Evolutionary conservation across 2,888 invertebrate genomes (phyloP).

Genomic region (Drosophila mimica): DNA sequence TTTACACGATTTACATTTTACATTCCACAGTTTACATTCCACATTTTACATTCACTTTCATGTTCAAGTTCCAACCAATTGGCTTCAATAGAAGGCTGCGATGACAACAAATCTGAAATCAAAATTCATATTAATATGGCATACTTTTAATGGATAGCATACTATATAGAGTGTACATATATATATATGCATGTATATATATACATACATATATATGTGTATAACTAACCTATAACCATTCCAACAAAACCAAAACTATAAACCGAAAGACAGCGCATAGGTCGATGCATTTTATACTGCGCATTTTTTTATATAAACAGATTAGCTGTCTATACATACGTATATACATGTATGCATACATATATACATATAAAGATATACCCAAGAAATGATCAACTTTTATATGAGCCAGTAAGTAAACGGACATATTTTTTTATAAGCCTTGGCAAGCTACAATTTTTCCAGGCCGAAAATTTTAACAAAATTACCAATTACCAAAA

Average conservation of each 20-base stretch:
- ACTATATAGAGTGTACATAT: constrained; percentile 19
- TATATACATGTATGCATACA: constrained; percentile 17
- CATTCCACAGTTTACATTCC: constrained; percentile 5
- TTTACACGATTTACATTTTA: neutral
- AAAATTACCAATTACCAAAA: constrained; percentile 65
- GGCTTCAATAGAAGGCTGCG: constrained; percentile 80
- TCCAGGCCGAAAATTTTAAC: constrained; percentile 73
- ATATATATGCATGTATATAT: constrained; percentile 34
- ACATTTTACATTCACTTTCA: constrained; percentile 12
- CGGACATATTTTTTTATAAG: constrained; percentile 78
- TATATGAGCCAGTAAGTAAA: constrained; percentile 78
- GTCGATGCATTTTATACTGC: constrained; percentile 73
- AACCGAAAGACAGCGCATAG: constrained; percentile 53
- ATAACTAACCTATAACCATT: constrained; percentile 58
- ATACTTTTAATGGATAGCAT: constrained; percentile 58
- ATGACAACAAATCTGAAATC: constrained; percentile 75
- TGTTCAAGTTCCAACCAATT: constrained; percentile 66
- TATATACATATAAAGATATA: constrained; percentile 51
- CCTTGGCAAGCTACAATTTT: constrained; percentile 73
- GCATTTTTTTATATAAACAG: constrained; percentile 76
- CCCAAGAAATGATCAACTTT: constrained; percentile 60
- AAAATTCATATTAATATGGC: constrained; percentile 76
- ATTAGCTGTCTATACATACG: constrained; percentile 63
- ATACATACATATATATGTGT: constrained; percentile 38
- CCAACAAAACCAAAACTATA: constrained; percentile 48